Evolutionary conservation across 2,888 invertebrate genomes (phyloP).

Genomic region (Aproaerema taeniolella): DNA sequence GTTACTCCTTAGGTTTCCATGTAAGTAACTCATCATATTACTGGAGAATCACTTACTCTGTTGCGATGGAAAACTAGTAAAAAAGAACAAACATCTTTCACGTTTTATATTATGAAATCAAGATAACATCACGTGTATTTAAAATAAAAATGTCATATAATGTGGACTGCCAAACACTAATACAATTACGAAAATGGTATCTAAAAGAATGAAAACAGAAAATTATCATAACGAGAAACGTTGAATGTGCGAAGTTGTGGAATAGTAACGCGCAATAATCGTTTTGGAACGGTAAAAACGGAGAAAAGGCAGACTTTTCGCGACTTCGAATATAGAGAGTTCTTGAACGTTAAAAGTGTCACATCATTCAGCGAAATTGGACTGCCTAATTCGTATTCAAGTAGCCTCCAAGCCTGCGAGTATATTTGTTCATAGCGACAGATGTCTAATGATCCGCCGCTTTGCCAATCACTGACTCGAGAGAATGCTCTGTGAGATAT

Average conservation of each 20-base stretch:
- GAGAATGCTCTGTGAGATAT: too few species aligned
- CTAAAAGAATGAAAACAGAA: conserved; percentile 6
- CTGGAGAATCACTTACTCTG: too few species aligned
- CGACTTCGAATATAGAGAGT: conserved; percentile 1
- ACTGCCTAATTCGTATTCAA: conserved; percentile 11
- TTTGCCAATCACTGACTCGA: conserved; percentile 1
- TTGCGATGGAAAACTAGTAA: too few species aligned
- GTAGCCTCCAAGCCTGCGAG: neutral
- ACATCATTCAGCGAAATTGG: conserved; percentile 11
- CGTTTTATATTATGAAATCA: too few species aligned
- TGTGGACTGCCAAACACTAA: too few species aligned
- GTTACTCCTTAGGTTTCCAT: too few species aligned
- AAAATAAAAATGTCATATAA: too few species aligned
- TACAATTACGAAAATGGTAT: too few species aligned
- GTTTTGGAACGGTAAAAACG: conserved; percentile 7
- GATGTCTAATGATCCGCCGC: neutral
- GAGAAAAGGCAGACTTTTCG: neutral
- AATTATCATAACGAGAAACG: conserved; percentile 8
- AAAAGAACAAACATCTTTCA: too few species aligned
- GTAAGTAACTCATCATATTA: too few species aligned
- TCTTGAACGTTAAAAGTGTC: conserved; percentile 8
- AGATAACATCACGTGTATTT: too few species aligned
- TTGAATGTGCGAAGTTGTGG: conserved; percentile 1
- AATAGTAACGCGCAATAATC: conserved; percentile 11
- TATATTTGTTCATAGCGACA: too few species aligned